A percentile compares a stretch with the other conserved stretches of the same genome.
phyloP scores from a whole-genome alignment of 2,888 invertebrate species.

The Mayetiola destructor region DNA sequence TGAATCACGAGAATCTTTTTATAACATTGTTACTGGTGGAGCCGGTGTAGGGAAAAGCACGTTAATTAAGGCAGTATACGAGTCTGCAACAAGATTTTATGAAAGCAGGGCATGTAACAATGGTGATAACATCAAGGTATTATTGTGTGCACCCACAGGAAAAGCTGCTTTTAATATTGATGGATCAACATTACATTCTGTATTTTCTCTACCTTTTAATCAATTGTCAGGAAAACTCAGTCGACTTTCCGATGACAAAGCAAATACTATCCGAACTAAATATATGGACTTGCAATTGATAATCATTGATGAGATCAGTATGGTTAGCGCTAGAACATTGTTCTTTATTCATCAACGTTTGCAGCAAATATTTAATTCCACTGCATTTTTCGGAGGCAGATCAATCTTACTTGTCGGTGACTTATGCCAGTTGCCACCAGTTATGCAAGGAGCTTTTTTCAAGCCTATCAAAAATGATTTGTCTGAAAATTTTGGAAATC shows the following conservation, averaged over 20 bases:
- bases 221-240: neutral
- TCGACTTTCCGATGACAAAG: neutral
- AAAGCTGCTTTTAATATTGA: conserved; percentile 23
- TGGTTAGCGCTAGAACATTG: conserved; percentile 3
- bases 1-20: conserved; percentile 16
- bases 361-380: conserved; percentile 18
- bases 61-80: conserved; percentile 22
- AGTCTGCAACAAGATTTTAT: conserved; percentile 20
- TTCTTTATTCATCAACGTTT: neutral
- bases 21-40: conserved; percentile 20
- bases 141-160: conserved; percentile 21
- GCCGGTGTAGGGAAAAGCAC: conserved; percentile 26
- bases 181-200: conserved; percentile 23
- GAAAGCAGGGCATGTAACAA: conserved; percentile 18
- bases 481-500: conserved; percentile 13
- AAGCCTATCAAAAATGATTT: conserved; percentile 14
- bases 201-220: conserved; percentile 20
- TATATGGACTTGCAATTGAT: neutral
- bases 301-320: conserved; percentile 15
- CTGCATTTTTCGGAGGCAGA: conserved; percentile 24
- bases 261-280: conserved; percentile 18
- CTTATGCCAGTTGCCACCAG: conserved; percentile 26
- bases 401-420: conserved; percentile 27
- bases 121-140: conserved; percentile 19
- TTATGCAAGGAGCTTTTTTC: conserved; percentile 22